Evolutionary conservation across 2,113 vertebrate genomes (phyloP).

Genomic region (Macquaria australasica): DNA sequence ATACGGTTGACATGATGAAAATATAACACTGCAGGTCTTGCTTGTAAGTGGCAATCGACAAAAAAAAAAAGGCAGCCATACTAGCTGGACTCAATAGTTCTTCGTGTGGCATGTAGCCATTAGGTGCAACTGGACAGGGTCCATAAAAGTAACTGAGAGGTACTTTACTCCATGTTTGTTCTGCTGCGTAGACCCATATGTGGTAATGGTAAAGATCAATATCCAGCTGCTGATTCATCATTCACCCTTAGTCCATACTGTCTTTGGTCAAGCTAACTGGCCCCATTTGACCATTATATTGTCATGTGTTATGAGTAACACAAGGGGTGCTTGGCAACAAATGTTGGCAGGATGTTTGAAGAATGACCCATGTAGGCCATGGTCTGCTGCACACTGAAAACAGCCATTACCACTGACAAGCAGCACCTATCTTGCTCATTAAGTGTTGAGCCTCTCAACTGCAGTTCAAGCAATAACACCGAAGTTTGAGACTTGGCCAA

Average conservation of each 20-base stretch:
- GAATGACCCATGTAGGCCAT: constrained; percentile 66
- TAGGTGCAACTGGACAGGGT: constrained; percentile 61
- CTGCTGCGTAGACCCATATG: constrained; percentile 54
- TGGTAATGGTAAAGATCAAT: constrained; percentile 74
- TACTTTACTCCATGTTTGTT: constrained; percentile 69
- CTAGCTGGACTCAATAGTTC: constrained; percentile 40
- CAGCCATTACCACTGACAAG: constrained; percentile 79
- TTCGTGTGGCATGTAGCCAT: constrained; percentile 58
- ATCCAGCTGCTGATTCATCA: constrained; percentile 72
- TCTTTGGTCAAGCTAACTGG: constrained; percentile 76
- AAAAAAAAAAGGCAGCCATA: constrained; percentile 27
- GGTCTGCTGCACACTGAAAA: constrained; percentile 77
- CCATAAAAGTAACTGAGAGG: constrained; percentile 77
- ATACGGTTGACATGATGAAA: constrained; percentile 11
- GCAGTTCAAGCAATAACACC: constrained; percentile 55
- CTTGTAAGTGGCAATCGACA: constrained; percentile 27
- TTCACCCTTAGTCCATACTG: constrained; percentile 55
- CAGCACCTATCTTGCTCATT: constrained; percentile 76
- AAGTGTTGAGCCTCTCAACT: constrained; percentile 59
- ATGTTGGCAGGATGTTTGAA: constrained; percentile 77
- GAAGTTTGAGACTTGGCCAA: constrained; percentile 33
- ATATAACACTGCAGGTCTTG: constrained; percentile 18
- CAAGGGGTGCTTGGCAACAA: constrained; percentile 73
- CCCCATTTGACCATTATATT: constrained; percentile 78
- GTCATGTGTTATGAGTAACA: constrained; percentile 76